Evolutionary conservation across 2,113 vertebrate species (phyloP), one percentile per base, ranked within the genome.

Genomic region (Pedionomus torquatus): DNA sequence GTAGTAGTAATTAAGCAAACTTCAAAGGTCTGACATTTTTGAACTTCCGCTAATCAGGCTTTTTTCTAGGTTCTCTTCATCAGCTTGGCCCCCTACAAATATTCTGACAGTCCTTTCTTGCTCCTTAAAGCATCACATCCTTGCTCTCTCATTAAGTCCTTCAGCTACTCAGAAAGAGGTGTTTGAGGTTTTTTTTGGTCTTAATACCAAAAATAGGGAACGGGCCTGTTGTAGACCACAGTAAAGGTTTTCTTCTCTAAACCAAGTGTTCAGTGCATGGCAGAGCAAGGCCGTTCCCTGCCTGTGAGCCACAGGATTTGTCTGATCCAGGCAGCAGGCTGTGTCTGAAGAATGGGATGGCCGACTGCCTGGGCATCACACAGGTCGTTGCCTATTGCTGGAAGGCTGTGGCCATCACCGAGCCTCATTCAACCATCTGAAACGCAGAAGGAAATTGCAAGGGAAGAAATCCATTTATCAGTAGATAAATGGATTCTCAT

Each of bases 181-280:
- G 51, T 52, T 39, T 35, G 21, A 11, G 25, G 2, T 2, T 86
- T 76, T 60, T 75, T 65, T 66, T 39, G 5, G 5, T 55, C 24
- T 90, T 90, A 63, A 55, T 83, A 83, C 23, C 25, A 64, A 58
- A 87, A 92, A 26, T n/a, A 87, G 11, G 9, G 39, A 58, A 58
- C 4, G 7, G 10, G 43, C 13, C 15, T 87, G 87, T 92, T 31
- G 17, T 35, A 60, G 19, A 30, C 43, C 30, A 15, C 14, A 39
- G 11, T 31, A 28, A 39, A 88, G 33, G 37, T 74, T 83, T 70
- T 65, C 11, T 81, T 20, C 51, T 76, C 51, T 78, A 63, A 68
- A 76, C 13, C 17, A 75, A 7, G 5, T 35, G 31, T 5, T 21
- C 87, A n/a, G 17, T 52, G 10, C 48, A 24, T 0, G 0, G 16